Base-by-base conservation (phyloP, 2,797 vertebrate genomes). In the Acanthis flammea region DNA sequence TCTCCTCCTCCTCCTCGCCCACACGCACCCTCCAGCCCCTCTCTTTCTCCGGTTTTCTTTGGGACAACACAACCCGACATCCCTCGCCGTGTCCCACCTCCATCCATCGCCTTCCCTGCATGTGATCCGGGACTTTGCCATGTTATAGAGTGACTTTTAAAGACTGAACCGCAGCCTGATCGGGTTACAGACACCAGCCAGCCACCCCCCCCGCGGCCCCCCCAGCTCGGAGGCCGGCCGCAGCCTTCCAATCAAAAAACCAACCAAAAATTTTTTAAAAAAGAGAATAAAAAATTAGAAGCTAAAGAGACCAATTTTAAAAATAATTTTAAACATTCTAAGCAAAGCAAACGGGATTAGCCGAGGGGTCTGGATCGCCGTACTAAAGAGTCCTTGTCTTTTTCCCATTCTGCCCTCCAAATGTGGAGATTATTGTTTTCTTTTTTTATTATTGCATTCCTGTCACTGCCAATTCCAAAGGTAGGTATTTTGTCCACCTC, bases 341-440 rank as follows among this genome's bases (percentile, higher is more conserved):
- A 97, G 97, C 95, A 97, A 97, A 97, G 58, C 83, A 90, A 89
- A 92, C 91, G 94, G 98, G 97, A 96, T 98, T 97, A 98, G 98
- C 97, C 95, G 97, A 97, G 98, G 98, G 98, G 98, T 98, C 97
- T 98, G 97, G 98, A 98, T 98, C 98, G 83, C 97, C 98, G 98
- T 99, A 99, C 99, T 99, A 99, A 99, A 98, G 98, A 98, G 98
- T 99, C 99, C 98, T 99, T 99, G 98, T 99, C 98, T 99, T 98
- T 98, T 99, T 98, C 98, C 98, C 98, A 98, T 98, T 99, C 97
- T 98, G 98, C 98, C 97, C 98, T 98, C 98, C 99, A 99, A 96
- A 98, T 98, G 99, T 98, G 98, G 99, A 99, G 99, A 99, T 98
- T 98, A 98, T 99, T 99, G 98, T 98, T 99, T 99, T 99, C 98